Conservation (phyloP, 2,797 vertebrate species). For the Parauchenoglanis punctatus region DNA sequence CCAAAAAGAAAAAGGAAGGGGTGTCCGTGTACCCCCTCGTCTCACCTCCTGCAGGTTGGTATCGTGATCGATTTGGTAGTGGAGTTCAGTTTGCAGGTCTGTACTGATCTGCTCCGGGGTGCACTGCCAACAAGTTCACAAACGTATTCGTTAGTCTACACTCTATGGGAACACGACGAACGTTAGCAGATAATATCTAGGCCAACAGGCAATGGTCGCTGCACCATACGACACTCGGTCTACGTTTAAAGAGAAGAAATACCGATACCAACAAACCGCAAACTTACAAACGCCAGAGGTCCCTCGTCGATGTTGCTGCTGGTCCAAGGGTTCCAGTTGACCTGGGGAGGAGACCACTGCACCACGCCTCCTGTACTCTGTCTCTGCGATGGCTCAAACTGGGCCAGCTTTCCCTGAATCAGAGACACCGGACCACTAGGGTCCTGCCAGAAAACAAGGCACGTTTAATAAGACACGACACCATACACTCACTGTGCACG, state of each 20-base stretch:
- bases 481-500: neutral
- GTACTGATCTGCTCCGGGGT: conserved; percentile 90
- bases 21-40: neutral
- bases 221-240: neutral
- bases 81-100: conserved; percentile 83
- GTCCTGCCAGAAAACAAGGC: conserved; percentile 70
- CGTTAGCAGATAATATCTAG: neutral
- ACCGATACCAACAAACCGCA: neutral
- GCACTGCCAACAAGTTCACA: conserved; percentile 71
- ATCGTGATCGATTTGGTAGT: conserved; percentile 84
- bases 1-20: neutral
- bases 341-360: conserved; percentile 95
- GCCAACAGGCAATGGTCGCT: no score
- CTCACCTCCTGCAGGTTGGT: conserved; percentile 81
- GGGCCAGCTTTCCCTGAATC: conserved; percentile 85
- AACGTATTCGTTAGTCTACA: neutral
- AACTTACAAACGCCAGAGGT: conserved; percentile 83
- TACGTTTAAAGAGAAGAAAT: neutral
- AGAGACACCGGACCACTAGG: conserved; percentile 78
- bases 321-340: conserved; percentile 99
- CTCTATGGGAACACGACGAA: neutral
- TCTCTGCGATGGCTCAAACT: conserved; percentile 89
- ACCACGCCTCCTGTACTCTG: conserved; percentile 85
- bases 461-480: neutral
- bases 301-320: conserved; percentile 97